These are phyloP conservation scores for Muscicapa striata DNA, from an alignment of 2,797 vertebrate genomes.

Conservation along the genomic window DNA sequence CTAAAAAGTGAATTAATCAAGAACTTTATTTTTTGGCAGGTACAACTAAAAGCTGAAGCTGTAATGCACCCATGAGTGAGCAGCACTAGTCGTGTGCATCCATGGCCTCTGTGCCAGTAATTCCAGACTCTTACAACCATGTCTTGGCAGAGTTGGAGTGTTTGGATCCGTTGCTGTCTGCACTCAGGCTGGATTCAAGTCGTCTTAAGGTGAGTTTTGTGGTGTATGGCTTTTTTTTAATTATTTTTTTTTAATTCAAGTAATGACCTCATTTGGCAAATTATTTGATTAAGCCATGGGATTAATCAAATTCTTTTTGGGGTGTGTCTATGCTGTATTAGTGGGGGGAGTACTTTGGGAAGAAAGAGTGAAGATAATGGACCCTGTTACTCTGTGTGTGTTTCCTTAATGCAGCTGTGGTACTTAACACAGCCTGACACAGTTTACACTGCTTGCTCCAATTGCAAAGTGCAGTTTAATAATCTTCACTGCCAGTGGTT, in stretches of 20 bases:
- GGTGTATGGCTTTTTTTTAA: neutral
- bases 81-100: neutral
- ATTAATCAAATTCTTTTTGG: neutral
- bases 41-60: neutral
- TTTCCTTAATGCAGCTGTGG: neutral
- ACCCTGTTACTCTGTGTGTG: neutral
- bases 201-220: slow-evolving; percentile 86
- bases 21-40: slow-evolving; percentile 18
- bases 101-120: slow-evolving; percentile 81
- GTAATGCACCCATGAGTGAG: neutral
- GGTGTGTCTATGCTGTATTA: neutral
- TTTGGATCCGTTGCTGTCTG: slow-evolving; percentile 90
- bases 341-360: neutral
- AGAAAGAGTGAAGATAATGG: neutral
- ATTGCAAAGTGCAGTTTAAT: accelerated
- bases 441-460: neutral
- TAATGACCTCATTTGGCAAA: neutral
- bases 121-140: slow-evolving; percentile 86
- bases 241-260: neutral
- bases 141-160: slow-evolving; percentile 92
- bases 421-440: neutral
- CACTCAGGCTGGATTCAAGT: slow-evolving; percentile 91
- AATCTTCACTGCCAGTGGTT: neutral
- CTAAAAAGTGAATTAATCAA: neutral
- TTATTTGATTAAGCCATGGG: neutral